A percentile compares a stretch with the other conserved stretches of the same genome.
These are phyloP conservation scores for Epizoanthus ramosus DNA, from an alignment of 92 coral and sea anemone species.

Conservation along the genomic window DNA sequence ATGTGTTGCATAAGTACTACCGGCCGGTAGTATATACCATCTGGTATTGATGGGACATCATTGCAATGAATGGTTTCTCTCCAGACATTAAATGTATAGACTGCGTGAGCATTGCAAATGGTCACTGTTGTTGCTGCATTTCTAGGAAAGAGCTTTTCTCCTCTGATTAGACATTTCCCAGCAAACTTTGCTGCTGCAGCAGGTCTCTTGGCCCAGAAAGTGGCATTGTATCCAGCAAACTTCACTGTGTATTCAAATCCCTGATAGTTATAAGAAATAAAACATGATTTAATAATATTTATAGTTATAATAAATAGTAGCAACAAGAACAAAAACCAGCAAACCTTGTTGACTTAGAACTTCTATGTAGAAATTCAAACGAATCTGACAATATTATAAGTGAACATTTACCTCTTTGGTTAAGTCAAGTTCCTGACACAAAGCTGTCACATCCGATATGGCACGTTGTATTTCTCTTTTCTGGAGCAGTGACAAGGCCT, in stretches of 20 bases:
- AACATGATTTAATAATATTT: constrained; percentile 19
- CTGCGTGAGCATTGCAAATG: no score
- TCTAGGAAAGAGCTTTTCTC: no score
- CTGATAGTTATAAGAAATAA: constrained; percentile 3
- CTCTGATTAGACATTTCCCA: no score
- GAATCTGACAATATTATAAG: neutral
- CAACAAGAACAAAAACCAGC: constrained; percentile 1
- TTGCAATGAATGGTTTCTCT: no score
- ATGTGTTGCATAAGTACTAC: no score
- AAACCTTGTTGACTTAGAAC: constrained; percentile 2
- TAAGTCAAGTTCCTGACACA: constrained; percentile 14
- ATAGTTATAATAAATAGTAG: no score
- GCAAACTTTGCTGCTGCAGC: neutral
- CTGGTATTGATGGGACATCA: no score
- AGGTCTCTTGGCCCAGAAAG: no score
- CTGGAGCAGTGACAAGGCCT: neutral
- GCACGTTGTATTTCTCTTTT: neutral
- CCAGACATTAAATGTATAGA: no score
- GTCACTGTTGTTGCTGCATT: no score
- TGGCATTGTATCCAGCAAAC: neutral
- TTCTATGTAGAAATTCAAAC: constrained; percentile 12
- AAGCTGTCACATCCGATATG: constrained; percentile 17
- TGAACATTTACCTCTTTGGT: constrained; percentile 3
- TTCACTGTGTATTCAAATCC: constrained; percentile 14
- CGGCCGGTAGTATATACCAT: no score